These are phyloP conservation scores for Brachyopa scutellaris DNA, from an alignment of 2,888 invertebrate species.

Conservation along the genomic window DNA sequence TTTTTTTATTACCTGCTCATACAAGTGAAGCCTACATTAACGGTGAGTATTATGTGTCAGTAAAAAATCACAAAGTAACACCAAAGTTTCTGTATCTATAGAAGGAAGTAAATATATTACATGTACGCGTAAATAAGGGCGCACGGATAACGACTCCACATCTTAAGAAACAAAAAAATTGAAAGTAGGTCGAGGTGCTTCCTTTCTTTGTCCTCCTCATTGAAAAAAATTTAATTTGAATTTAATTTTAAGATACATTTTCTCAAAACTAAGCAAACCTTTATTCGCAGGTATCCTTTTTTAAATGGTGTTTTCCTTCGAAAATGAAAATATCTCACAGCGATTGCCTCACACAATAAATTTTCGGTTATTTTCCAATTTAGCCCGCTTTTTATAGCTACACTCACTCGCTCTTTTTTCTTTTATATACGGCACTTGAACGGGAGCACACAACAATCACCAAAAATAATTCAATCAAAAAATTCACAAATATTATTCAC, in stretches of 20 bases:
- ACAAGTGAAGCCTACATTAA: background rate
- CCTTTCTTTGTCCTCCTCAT: background rate
- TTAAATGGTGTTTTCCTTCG: slow-evolving; percentile 1
- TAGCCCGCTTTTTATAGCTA: background rate
- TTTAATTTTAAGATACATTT: background rate
- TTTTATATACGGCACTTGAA: background rate
- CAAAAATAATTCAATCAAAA: slow-evolving; percentile 37
- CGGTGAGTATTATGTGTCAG: background rate
- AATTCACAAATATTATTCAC: slow-evolving; percentile 17
- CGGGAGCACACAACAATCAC: slow-evolving; percentile 3
- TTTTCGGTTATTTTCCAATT: slow-evolving; percentile 23
- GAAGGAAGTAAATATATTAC: background rate
- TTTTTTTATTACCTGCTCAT: background rate
- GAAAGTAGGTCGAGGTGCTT: slow-evolving; percentile 5
- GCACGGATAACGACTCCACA: background rate
- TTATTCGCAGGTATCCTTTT: slow-evolving; percentile 50
- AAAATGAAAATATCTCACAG: background rate
- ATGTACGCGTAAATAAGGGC: background rate
- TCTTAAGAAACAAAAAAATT: background rate
- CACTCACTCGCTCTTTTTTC: background rate
- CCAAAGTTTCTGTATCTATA: background rate
- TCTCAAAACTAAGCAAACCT: slow-evolving; percentile 26
- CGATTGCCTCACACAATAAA: slow-evolving; percentile 1
- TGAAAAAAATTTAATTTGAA: background rate
- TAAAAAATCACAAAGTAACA: slow-evolving; percentile 11